phyloP scores from a whole-genome alignment of 2,888 invertebrate species.

The Himalopsyche anomala region DNA sequence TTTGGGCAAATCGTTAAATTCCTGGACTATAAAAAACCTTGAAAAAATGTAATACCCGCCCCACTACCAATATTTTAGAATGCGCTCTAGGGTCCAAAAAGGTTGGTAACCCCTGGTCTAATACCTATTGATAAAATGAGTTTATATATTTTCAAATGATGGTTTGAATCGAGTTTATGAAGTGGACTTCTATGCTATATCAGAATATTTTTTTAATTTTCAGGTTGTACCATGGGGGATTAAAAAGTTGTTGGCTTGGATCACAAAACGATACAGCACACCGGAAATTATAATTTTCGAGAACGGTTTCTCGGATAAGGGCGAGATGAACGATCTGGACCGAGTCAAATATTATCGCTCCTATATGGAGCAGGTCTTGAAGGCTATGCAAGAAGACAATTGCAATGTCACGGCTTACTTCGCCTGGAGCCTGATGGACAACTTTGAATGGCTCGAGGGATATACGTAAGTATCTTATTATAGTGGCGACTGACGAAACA shows the following conservation, averaged over 20 bases:
- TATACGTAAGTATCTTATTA: constrained; percentile 75
- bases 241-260: constrained; percentile 79
- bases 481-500: constrained; percentile 41
- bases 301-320: constrained; percentile 78
- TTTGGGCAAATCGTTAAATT: no score
- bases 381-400: constrained; percentile 65
- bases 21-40: no score
- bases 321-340: constrained; percentile 72
- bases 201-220: background rate
- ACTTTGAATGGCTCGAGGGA: constrained; percentile 74
- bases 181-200: no score
- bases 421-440: constrained; percentile 65
- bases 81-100: no score
- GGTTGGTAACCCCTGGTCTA: no score
- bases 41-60: no score
- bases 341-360: constrained; percentile 76
- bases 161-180: no score
- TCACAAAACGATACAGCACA: constrained; percentile 78
- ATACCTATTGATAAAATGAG: no score
- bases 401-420: constrained; percentile 63
- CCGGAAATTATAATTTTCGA: constrained; percentile 79
- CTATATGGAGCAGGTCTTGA: constrained; percentile 65
- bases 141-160: no score
- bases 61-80: no score
- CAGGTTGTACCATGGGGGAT: constrained; percentile 83